Evolutionary conservation across 2,888 invertebrate species (phyloP), one percentile per base, ranked within the genome.

Genomic region (Carabus problematicus): DNA sequence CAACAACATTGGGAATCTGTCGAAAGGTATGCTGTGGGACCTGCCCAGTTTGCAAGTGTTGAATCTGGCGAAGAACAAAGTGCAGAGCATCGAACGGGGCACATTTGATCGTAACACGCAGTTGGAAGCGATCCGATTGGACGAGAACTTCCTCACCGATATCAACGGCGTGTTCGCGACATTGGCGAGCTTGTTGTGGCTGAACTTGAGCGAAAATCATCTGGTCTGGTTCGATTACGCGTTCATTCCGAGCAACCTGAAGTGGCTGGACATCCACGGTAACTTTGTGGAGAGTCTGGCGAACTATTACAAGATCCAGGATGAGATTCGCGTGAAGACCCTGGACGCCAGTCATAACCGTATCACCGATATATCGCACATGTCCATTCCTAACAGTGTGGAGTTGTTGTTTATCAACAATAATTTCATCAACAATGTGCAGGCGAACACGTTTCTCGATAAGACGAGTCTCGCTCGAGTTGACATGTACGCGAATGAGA

Each of bases 191-290:
- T 85, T 96, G 71, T 83, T 94, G 77, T 92, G 95, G 91, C 84
- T 96, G 70, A 95, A 95, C 82, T 85, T 95, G 62, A 94, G 94
- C 47, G 93, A 94, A 84, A 95, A 95, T 85, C 93, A 93, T 84
- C 85, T 96, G 77, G 91, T 93, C 75, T 94, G 94, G 93, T 95
- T 96, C 82, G 95, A 95, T 82, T 95, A 94, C 80, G 94, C 95
- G 64, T 93, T 95, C 81, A 91, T 95, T 77, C 95, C 95, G 29
- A 91, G 90, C 74, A 94, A 93, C 82, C 84, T 96, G 69, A 93
- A 93, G 83, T 94, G 94, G 93, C 84, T 96, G 79, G 95, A 95
- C 79, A 90, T 95, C 78, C 95, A 95, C 80, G 91, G 93, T 63
- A 95, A 95, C 82, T 93, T 91, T 77, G 94, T 96, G 76, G 92